Evolutionary conservation across 1,140 invertebrate genomes (phyloP).

Genomic region (Acyrthosiphon pisum): DNA sequence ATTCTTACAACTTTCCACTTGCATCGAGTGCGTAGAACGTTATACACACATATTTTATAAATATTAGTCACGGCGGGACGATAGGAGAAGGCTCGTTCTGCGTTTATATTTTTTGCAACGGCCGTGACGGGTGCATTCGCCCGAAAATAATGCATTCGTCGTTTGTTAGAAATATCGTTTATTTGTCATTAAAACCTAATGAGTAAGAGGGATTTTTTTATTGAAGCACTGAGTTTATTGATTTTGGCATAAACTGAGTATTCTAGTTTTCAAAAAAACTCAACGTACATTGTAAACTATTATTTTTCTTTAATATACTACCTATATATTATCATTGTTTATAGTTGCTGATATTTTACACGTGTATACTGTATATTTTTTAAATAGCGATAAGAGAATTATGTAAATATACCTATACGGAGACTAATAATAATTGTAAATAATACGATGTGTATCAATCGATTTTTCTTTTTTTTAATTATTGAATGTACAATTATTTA

Average conservation of each 20-base stretch:
- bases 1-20: background rate
- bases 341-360: background rate
- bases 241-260: background rate
- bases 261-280: background rate
- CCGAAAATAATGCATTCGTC: background rate
- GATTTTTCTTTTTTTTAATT: background rate
- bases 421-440: background rate
- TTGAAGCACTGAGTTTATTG: background rate
- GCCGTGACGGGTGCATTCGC: too few relatives aligned
- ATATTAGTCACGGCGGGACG: too few relatives aligned
- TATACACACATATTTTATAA: too few relatives aligned
- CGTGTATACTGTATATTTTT: constrained; percentile 11
- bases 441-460: background rate
- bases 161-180: background rate
- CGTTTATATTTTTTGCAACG: background rate
- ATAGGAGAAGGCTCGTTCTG: too few relatives aligned
- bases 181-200: background rate
- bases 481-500: background rate
- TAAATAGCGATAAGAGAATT: background rate
- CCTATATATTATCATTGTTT: background rate
- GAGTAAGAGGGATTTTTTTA: background rate
- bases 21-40: background rate
- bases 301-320: background rate
- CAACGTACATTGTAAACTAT: background rate
- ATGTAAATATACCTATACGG: background rate